Evolutionary conservation across 1,140 invertebrate genomes (phyloP), one percentile per base, ranked within the genome.

Genomic region (Drosophila orena): DNA sequence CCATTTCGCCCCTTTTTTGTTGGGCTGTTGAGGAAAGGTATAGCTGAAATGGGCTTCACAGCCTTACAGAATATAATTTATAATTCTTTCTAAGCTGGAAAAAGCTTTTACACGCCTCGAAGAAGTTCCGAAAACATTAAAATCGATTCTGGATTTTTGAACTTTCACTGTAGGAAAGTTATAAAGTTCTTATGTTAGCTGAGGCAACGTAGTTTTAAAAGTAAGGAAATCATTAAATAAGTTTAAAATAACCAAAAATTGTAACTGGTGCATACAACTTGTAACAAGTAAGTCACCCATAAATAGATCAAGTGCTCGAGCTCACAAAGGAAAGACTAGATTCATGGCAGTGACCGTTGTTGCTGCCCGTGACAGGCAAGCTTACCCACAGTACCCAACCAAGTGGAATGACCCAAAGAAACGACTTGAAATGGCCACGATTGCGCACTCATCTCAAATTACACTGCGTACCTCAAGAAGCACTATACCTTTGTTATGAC

Each of bases 381-480:
- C 27, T 46, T 35, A n/a, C 44, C 27, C 15, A 46, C 40, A 7
- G 42, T 40, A 57, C 20, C 43, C 66, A 69, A 69, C 43, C 66
- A 69, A 69, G 50, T 70, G 43, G 64, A 69, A 70, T 69, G 64
- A 56, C 42, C 66, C 50, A 69, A 69, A 69, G 42, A 56, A 49
- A 55, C 35, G 64, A 53, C 66, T 69, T 38, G 40, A 40, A 70
- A 70, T 57, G 40, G 34, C 43, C 43, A 56, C 34, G 64, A 49
- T 47, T 69, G 35, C 27, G 42, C 57, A 24, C 34, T 30, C 27
- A 24, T 40, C 66, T 47, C 64, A 40, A 22, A 43, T 69, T 30
- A 22, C 62, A n/a, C 49, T 30, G 35, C 3, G 44, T 50, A 34
- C 11, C 62, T 34, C 24, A 10, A 66, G 58, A 40, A 15, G 43